Conservation (phyloP, 2,888 invertebrate genomes). For the Drosophila prolongata region DNA sequence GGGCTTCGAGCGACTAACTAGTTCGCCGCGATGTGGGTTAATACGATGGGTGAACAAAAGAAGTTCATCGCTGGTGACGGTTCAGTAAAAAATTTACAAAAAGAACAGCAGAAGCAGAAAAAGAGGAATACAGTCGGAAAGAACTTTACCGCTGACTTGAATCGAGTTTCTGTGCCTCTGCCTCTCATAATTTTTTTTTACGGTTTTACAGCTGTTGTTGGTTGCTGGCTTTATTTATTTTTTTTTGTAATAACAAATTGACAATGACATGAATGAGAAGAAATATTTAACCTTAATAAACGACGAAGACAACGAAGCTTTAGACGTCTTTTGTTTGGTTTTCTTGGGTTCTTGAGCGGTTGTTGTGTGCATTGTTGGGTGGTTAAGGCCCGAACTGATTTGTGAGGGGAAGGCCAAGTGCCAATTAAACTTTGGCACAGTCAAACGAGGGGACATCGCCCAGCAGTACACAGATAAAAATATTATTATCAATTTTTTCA, state of each 20-base stretch:
- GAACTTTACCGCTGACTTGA: slow-evolving; percentile 47
- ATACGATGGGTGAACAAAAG: slow-evolving; percentile 58
- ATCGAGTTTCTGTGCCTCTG: slow-evolving; percentile 28
- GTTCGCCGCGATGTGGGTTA: slow-evolving; percentile 69
- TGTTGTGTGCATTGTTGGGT: slow-evolving; percentile 55
- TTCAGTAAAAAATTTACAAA: slow-evolving; percentile 35
- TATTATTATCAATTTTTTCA: background rate
- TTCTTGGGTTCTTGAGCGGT: slow-evolving; percentile 25
- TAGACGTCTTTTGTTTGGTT: slow-evolving; percentile 60
- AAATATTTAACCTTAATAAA: slow-evolving; percentile 81
- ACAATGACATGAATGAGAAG: slow-evolving; percentile 79
- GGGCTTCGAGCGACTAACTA: slow-evolving; percentile 46
- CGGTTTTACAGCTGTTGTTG: slow-evolving; percentile 46
- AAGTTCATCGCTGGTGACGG: slow-evolving; percentile 40
- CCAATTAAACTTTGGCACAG: slow-evolving; percentile 70
- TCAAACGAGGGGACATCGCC: slow-evolving; percentile 34
- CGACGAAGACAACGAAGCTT: slow-evolving; percentile 47
- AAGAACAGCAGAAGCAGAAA: slow-evolving; percentile 46
- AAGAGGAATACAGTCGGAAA: slow-evolving; percentile 9
- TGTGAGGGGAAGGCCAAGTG: slow-evolving; percentile 77
- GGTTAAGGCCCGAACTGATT: slow-evolving; percentile 57
- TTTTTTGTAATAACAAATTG: slow-evolving; percentile 77
- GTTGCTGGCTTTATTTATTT: slow-evolving; percentile 30
- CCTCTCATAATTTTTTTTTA: slow-evolving; percentile 28
- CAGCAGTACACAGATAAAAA: slow-evolving; percentile 11